Base-by-base conservation (phyloP, 2,113 vertebrate species). In the Suncus etruscus region DNA sequence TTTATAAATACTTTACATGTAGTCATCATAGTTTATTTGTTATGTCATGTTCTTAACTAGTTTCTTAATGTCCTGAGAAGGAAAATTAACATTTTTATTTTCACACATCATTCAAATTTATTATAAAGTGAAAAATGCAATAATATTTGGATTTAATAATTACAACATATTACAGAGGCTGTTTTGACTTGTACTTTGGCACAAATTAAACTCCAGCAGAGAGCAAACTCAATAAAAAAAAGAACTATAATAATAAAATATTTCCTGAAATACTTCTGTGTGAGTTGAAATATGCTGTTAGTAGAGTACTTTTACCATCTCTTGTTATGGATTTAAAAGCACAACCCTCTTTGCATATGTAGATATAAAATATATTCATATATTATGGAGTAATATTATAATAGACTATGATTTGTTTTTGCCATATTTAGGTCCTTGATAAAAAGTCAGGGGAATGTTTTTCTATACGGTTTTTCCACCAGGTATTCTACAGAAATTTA, bases 111-210 rank as follows among this genome's bases (percentile, higher is more conserved):
- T 81, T 87, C 18, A 89, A 45, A 72, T 78, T 82, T 72, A 65
- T 79, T 74, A 82, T 45, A 87, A 78, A 87, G 45, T 66, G 32
- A 79, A 91, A 75, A 83, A 31, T 48, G 27, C 48, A 87, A 81
- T 78, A 86, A 92, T 48, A 84, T 39, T 18, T 24, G 18, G 11
- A 90, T 31, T 85, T n/a, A 73, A 50, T 77, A 89, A 87, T 50
- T 54, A 76, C 9, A 86, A 81, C 8, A 72, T 81, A 89, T 69
- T 73, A 51, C 0, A 22, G 20, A 31, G 66, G 78, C 66, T 66
- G 9, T 27, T 87, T 83, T 3, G 10, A 78, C 15, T 68, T 54
- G n/a, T 24, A 70, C 18, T 16, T 61, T 72, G 2, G 76, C 39
- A 88, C 50, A 94, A 86, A 72, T 4, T 58, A 77, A 4, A 68